phyloP scores from a whole-genome alignment of 2,113 vertebrate genomes.

The Chrysemys picta region DNA sequence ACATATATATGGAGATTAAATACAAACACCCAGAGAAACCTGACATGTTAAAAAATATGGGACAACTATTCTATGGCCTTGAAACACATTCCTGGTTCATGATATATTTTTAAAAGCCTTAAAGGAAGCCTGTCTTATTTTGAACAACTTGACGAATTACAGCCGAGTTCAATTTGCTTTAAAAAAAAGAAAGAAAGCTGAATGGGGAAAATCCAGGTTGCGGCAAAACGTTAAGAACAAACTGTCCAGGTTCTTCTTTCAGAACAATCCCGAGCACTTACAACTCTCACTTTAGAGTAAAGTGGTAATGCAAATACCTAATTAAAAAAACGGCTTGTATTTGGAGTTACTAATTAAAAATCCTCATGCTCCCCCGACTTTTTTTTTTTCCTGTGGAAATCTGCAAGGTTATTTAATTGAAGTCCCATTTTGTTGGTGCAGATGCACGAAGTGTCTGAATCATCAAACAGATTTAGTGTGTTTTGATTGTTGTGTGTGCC shows the following conservation, averaged over 20 bases:
- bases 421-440: constrained; percentile 78
- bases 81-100: neutral
- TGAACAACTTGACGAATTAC: constrained; percentile 25
- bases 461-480: constrained; percentile 82
- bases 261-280: constrained; percentile 50
- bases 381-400: constrained; percentile 70
- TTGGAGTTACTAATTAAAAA: constrained; percentile 83
- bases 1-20: neutral
- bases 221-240: constrained; percentile 63
- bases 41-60: neutral
- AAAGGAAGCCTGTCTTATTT: neutral
- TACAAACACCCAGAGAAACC: neutral
- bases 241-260: constrained; percentile 58
- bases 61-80: neutral
- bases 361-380: constrained; percentile 76
- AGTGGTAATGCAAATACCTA: constrained; percentile 76
- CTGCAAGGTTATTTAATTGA: constrained; percentile 83
- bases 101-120: neutral
- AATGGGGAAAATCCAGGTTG: constrained; percentile 54
- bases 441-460: constrained; percentile 81
- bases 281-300: constrained; percentile 73
- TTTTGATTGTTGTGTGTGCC: constrained; percentile 80
- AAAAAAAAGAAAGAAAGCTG: constrained; percentile 18
- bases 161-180: constrained; percentile 26
- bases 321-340: constrained; percentile 78